Percentiles rank a stretch among this genome's conserved stretches.
Conservation (phyloP, 2,797 vertebrate genomes). For the Aldrovandia affinis region DNA sequence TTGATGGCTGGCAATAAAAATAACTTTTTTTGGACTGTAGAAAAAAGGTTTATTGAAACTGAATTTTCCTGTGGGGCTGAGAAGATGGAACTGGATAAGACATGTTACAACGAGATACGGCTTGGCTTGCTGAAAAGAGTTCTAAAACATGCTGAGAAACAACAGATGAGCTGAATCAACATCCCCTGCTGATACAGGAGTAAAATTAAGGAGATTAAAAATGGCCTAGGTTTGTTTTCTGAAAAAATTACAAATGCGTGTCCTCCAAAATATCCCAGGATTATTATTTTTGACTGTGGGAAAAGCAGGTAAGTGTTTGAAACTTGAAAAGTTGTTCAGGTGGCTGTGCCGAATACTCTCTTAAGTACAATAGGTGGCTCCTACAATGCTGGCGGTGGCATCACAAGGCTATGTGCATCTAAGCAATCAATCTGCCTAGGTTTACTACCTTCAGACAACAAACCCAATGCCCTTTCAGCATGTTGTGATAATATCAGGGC, state of each 20-base stretch:
- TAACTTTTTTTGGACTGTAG: neutral
- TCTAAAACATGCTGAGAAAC: neutral
- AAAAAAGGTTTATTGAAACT: neutral
- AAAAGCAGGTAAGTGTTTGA: neutral
- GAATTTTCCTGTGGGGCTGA: neutral
- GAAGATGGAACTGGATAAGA: conserved; percentile 12
- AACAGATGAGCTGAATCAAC: neutral
- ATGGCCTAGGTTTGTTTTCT: neutral
- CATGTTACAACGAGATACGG: neutral
- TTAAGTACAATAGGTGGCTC: neutral
- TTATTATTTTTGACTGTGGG: neutral
- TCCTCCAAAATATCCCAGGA: neutral
- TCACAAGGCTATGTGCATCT: neutral
- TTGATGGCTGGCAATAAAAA: too few relatives aligned
- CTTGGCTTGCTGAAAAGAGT: neutral
- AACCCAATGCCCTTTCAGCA: neutral
- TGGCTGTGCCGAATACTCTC: neutral
- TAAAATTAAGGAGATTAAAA: conserved; percentile 9
- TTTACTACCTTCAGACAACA: conserved; percentile 1
- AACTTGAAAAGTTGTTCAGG: neutral
- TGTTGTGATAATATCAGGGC: neutral
- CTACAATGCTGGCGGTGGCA: neutral
- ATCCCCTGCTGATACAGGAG: neutral
- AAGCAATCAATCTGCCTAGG: neutral
- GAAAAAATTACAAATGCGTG: neutral